A percentile compares a stretch with the other conserved stretches of the same genome.
Conservation (phyloP, 2,113 vertebrate species). For the Grammomys dolichurus region DNA sequence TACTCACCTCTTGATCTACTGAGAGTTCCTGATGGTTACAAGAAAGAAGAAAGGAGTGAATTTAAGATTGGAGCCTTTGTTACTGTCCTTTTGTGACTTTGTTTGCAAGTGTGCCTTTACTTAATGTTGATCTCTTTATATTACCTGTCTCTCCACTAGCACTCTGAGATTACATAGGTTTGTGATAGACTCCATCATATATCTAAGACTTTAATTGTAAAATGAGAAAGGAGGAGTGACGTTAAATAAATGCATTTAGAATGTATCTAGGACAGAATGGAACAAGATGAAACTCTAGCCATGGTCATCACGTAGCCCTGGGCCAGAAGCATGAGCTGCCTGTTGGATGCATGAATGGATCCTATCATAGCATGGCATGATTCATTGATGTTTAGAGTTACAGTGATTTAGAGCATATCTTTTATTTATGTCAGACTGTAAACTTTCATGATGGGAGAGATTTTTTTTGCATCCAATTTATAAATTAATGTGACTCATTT, state of each 20-base stretch:
- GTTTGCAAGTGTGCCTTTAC: not conserved
- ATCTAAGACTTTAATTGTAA: not conserved
- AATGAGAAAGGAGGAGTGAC: not conserved
- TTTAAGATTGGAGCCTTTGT: not conserved
- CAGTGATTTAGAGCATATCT: not conserved
- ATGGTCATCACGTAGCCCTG: not conserved
- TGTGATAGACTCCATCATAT: not conserved
- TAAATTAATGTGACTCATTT: not conserved
- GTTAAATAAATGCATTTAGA: not conserved
- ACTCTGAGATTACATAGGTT: not conserved
- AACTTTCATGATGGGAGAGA: not conserved
- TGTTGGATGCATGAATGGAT: not conserved
- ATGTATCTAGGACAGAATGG: not conserved
- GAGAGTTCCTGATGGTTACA: not conserved
- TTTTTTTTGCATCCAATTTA: not conserved
- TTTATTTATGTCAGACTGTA: not conserved
- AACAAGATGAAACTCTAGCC: not conserved
- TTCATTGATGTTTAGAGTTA: not conserved
- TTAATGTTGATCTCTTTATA: not conserved
- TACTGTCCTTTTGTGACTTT: not conserved
- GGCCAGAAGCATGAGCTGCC: not conserved
- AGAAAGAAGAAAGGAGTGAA: not conserved
- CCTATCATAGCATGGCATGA: not conserved
- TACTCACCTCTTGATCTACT: not conserved
- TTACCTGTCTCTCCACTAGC: not conserved